Evolutionary conservation across 1,140 invertebrate genomes (phyloP).

Genomic region (Lucilia sericata): DNA sequence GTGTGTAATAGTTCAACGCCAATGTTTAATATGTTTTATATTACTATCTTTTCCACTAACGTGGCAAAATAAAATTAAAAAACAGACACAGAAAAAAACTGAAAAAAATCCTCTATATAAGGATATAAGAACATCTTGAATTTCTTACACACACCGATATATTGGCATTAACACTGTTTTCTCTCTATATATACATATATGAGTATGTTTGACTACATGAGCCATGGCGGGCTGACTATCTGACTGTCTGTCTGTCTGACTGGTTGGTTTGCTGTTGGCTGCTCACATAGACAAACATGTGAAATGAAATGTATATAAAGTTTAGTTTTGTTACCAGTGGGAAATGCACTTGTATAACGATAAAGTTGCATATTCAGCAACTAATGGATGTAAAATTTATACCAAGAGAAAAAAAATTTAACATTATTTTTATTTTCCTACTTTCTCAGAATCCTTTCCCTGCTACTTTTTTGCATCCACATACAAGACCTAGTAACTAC

Average conservation of each 20-base stretch:
- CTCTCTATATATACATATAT: too few species aligned
- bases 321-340: neutral
- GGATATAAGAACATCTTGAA: conserved; percentile 10
- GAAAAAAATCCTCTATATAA: neutral
- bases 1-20: conserved; percentile 8
- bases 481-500: too few species aligned
- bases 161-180: neutral
- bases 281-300: neutral
- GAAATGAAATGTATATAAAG: neutral
- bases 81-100: neutral
- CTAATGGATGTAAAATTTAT: conserved; percentile 18
- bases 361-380: conserved; percentile 26
- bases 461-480: too few species aligned
- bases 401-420: neutral
- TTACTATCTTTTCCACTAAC: conserved; percentile 14
- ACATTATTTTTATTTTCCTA: neutral
- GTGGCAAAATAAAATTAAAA: conserved; percentile 21
- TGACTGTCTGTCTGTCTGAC: too few species aligned
- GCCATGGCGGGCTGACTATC: neutral
- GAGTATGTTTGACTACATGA: too few species aligned
- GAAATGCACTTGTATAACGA: neutral
- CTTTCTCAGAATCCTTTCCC: neutral
- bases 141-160: neutral
- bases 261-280: neutral
- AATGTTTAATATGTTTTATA: conserved; percentile 22